Percentiles rank a stretch among this genome's conserved stretches.
These are phyloP conservation scores for Verasper variegatus DNA, from an alignment of 2,113 vertebrate species.

Conservation along the genomic window DNA sequence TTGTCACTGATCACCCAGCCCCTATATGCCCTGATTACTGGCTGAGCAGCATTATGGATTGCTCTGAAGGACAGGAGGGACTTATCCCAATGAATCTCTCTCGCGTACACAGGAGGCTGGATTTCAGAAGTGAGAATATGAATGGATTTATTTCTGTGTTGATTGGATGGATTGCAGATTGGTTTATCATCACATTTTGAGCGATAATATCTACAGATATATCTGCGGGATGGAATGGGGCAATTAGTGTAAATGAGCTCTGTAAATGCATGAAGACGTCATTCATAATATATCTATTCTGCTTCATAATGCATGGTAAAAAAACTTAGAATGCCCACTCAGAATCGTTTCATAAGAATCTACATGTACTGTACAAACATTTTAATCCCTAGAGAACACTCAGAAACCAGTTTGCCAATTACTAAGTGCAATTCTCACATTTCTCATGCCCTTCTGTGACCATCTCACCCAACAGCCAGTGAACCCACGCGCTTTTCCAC, in stretches of 20 bases:
- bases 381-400: slow-evolving; percentile 15
- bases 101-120: slow-evolving; percentile 21
- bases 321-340: slow-evolving; percentile 36
- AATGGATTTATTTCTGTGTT: slow-evolving; percentile 62
- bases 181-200: slow-evolving; percentile 51
- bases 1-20: slow-evolving; percentile 80
- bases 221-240: slow-evolving; percentile 33
- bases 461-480: slow-evolving; percentile 44
- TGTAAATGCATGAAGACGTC: slow-evolving; percentile 51
- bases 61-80: slow-evolving; percentile 72
- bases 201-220: slow-evolving; percentile 25
- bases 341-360: slow-evolving; percentile 30
- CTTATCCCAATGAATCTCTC: slow-evolving; percentile 61
- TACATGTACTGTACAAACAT: slow-evolving; percentile 10
- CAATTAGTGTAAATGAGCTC: slow-evolving; percentile 61
- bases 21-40: slow-evolving; percentile 76
- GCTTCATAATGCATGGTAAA: slow-evolving; percentile 51
- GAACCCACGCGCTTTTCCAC: slow-evolving; percentile 45
- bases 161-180: slow-evolving; percentile 59
- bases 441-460: slow-evolving; percentile 71
- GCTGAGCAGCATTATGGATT: slow-evolving; percentile 76
- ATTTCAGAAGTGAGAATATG: slow-evolving; percentile 56
- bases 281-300: slow-evolving; percentile 55
- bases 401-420: slow-evolving; percentile 28
- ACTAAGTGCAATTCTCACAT: slow-evolving; percentile 40